Evolutionary conservation across 30 jellyfish, hydroid and myxozoan genomes (phyloP), one percentile per base, ranked within the genome.

Genomic region (Morbakka virulenta): DNA sequence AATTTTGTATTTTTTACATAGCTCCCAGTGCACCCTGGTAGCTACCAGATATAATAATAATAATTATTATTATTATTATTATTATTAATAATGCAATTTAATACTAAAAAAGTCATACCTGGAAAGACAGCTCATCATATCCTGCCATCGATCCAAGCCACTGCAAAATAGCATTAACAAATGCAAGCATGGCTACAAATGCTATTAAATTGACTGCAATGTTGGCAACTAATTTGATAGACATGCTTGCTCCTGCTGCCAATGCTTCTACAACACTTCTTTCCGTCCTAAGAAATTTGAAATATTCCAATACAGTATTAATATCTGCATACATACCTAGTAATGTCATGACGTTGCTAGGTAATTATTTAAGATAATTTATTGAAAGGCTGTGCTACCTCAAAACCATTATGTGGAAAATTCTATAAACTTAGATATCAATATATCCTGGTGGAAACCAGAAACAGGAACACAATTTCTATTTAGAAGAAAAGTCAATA

Each of bases 201-300:
- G 95, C 95, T 17, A 85, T 75, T 52, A 85, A 81, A 47, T 85
- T 85, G 30, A 85, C 95, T 23, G 89, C 95, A 69, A 85, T 85
- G 65, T 85, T 75, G 20, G 95, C 95, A 76, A 85, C 85, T 33
- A 85, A 89, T 25, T 68, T 70, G 67, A 85, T 85, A 9, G 95
- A 76, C 89, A 77, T 77, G 62, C 90, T 77, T 24, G 95, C 95
- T 0, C 95, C 95, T 6, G 85, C 85, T 0, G 95, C 89, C 81
- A 85, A 32, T 22, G 95, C 95, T 41, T 85, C 90, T 35, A 85
- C 75, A 28, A 76, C 23, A 35, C 67, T 75, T 62, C 64, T 77
- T 48, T 85, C 95, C 21, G 75, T 85, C 61, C 95, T 85, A 53
- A 23, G 47, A 62, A 79, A 3, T 62, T 28, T 9, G 57, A 6